Conservation (phyloP, 2,797 vertebrate species). For the Tokudaia tokunoshimensis region DNA sequence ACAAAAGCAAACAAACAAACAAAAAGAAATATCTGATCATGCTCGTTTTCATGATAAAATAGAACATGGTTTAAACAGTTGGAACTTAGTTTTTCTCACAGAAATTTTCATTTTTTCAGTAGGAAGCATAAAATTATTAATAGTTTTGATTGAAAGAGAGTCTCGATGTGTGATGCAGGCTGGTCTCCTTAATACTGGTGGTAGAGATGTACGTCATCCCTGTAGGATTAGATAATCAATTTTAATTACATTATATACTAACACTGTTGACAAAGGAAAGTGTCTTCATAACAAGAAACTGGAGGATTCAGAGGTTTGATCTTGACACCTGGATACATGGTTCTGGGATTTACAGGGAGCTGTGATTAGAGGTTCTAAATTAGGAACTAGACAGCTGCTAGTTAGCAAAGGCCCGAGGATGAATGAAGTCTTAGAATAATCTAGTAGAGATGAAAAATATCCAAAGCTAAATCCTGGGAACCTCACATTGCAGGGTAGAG, state of each 20-base stretch:
- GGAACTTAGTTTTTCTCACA: background rate
- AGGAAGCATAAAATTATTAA: background rate
- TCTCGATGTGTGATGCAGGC: background rate
- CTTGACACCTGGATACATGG: background rate
- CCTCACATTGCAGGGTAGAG: background rate
- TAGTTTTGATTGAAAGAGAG: background rate
- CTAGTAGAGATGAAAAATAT: background rate
- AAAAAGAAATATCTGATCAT: background rate
- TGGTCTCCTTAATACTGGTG: background rate
- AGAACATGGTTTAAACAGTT: background rate
- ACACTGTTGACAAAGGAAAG: background rate
- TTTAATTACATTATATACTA: background rate
- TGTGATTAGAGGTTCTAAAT: background rate
- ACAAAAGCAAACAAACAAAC: background rate
- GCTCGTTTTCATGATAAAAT: background rate
- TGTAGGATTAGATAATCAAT: background rate
- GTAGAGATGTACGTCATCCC: background rate
- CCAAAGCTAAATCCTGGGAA: background rate
- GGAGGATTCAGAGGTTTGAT: background rate
- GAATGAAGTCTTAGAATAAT: background rate
- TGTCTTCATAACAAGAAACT: background rate
- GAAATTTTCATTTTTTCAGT: background rate
- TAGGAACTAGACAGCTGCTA: background rate
- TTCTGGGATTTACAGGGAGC: background rate
- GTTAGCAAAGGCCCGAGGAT: background rate